phyloP scores from a whole-genome alignment of 2,888 invertebrate species.

The Embidobia sp. region DNA sequence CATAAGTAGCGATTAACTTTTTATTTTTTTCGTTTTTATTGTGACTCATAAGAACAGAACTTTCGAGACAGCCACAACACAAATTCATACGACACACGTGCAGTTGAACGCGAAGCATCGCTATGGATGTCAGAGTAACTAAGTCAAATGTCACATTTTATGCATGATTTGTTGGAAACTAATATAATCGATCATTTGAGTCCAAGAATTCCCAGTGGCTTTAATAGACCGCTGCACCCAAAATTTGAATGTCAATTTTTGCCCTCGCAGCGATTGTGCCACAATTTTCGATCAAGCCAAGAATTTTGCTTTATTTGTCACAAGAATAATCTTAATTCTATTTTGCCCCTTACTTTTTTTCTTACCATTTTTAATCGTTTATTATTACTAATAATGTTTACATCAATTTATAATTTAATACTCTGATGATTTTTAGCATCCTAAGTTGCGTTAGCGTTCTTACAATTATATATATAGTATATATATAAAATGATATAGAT shows the following conservation, averaged over 20 bases:
- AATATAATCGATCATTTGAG: slow-evolving; percentile 52
- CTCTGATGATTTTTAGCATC: slow-evolving; percentile 72
- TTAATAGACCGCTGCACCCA: not conserved
- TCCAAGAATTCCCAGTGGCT: slow-evolving; percentile 2
- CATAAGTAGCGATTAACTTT: slow-evolving; percentile 1
- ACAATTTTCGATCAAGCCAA: not conserved
- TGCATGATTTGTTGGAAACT: slow-evolving; percentile 47
- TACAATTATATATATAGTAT: slow-evolving; percentile 60
- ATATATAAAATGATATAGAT: slow-evolving; percentile 47
- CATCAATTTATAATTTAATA: slow-evolving; percentile 76
- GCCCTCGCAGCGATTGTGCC: too few relatives aligned
- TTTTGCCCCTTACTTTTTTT: slow-evolving; percentile 15
- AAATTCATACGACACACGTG: not conserved
- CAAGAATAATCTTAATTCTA: not conserved
- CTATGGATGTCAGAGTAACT: slow-evolving; percentile 50
- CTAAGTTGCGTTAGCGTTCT: slow-evolving; percentile 70
- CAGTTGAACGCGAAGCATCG: slow-evolving; percentile 54
- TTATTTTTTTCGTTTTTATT: too few relatives aligned
- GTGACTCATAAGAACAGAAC: too few relatives aligned
- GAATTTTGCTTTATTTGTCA: slow-evolving; percentile 5
- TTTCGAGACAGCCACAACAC: not conserved
- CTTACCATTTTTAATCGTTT: slow-evolving; percentile 68
- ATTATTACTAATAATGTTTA: slow-evolving; percentile 71
- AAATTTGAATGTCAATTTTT: too few relatives aligned
- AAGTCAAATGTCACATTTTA: slow-evolving; percentile 29